Percentiles rank a stretch among this genome's conserved stretches.
Conservation (phyloP, 2,113 vertebrate species). For the Galeopterus variegatus region DNA sequence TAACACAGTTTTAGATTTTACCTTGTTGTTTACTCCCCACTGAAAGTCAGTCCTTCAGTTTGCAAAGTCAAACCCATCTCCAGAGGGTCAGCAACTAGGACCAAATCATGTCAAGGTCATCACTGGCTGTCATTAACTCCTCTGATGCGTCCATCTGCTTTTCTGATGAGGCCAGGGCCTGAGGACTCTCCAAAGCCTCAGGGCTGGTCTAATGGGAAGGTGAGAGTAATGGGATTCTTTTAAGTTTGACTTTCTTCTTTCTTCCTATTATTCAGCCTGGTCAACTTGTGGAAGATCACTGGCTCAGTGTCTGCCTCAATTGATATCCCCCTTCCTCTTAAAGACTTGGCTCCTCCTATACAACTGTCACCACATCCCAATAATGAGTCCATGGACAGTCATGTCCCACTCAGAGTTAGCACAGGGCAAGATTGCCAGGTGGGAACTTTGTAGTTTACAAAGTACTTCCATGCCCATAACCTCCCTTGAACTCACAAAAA, state of each 20-base stretch:
- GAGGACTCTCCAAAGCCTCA: slow-evolving; percentile 68
- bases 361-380: neutral
- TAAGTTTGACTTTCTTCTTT: slow-evolving; percentile 54
- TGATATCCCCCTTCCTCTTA: neutral
- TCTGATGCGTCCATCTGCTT: slow-evolving; percentile 85
- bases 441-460: neutral
- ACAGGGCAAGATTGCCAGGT: neutral
- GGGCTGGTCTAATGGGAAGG: slow-evolving; percentile 52
- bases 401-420: neutral
- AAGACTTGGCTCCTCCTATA: neutral
- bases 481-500: neutral
- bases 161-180: slow-evolving; percentile 84
- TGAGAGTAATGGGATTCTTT: slow-evolving; percentile 36
- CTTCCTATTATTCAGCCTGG: neutral
- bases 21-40: neutral
- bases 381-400: neutral
- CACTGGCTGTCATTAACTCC: slow-evolving; percentile 76
- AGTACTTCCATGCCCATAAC: neutral
- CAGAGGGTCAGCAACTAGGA: slow-evolving; percentile 64
- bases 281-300: neutral
- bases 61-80: slow-evolving; percentile 76
- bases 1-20: slow-evolving; percentile 43
- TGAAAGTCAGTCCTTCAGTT: slow-evolving; percentile 68
- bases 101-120: slow-evolving; percentile 56
- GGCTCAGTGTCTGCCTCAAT: neutral